Evolutionary conservation across 2,797 vertebrate genomes (phyloP).

Genomic region (Kryptopterus vitreolus): DNA sequence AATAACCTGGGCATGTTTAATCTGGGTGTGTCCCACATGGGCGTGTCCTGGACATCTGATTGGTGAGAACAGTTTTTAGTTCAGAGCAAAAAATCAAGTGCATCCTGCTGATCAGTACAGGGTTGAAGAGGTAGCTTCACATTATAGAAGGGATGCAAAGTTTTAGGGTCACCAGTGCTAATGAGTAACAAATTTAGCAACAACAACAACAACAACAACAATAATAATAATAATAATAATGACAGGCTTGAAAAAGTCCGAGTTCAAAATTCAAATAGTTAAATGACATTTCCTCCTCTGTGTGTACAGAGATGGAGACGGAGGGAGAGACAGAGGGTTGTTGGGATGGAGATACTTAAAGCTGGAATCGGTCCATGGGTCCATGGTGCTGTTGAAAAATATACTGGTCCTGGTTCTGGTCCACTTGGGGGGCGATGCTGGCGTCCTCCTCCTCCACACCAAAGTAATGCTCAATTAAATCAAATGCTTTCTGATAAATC

Average conservation of each 20-base stretch:
- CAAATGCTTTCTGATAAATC: conserved; percentile 87
- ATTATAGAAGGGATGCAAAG: conserved; percentile 64
- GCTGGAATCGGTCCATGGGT: conserved; percentile 88
- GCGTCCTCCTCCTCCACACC: conserved; percentile 86
- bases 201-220: conserved; percentile 25
- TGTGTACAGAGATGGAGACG: not conserved
- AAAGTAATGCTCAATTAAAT: conserved; percentile 86
- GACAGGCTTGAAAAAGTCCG: not conserved
- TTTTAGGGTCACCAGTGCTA: conserved; percentile 54
- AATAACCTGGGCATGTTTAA: not conserved
- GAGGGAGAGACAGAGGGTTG: not conserved
- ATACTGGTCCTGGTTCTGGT: conserved; percentile 87
- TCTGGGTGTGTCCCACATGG: not conserved
- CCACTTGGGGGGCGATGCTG: conserved; percentile 84
- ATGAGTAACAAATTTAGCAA: conserved; percentile 50
- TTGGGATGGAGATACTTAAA: conserved; percentile 61
- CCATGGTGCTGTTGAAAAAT: conserved; percentile 86
- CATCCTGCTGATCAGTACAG: conserved; percentile 52
- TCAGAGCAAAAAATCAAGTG: conserved; percentile 30
- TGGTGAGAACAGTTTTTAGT: not conserved
- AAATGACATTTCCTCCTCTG: conserved; percentile 20
- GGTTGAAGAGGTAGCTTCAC: conserved; percentile 69
- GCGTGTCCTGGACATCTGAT: not conserved
- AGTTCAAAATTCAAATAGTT: conserved; percentile 24
- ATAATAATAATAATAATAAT: conserved; percentile 43